These are phyloP conservation scores for Salarias fasciatus DNA, from an alignment of 2,797 vertebrate species.

Conservation along the genomic window DNA sequence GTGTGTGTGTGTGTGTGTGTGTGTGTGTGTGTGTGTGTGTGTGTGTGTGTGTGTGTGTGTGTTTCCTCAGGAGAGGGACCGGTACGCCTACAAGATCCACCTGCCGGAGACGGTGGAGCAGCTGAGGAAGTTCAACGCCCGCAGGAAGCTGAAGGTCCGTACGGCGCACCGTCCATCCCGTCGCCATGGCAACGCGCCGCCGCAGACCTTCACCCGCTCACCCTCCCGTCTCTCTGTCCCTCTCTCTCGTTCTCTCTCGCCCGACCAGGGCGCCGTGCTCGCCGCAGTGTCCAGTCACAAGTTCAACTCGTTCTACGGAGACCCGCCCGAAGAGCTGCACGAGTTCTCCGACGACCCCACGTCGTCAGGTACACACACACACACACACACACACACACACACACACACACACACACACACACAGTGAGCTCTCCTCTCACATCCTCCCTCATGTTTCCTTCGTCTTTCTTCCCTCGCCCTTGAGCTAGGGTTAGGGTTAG, in stretches of 20 bases:
- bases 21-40: too few relatives aligned
- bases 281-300: slow-evolving; percentile 99
- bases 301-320: slow-evolving; percentile 99
- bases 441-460: too few relatives aligned
- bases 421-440: too few relatives aligned
- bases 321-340: slow-evolving; percentile 97
- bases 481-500: too few relatives aligned
- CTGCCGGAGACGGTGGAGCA: slow-evolving; percentile 99
- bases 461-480: too few relatives aligned
- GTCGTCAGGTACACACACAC: slow-evolving; percentile 90
- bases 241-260: background rate
- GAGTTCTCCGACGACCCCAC: slow-evolving; percentile 99
- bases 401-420: too few relatives aligned
- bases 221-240: background rate
- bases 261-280: slow-evolving; percentile 93
- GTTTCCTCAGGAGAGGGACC: slow-evolving; percentile 91
- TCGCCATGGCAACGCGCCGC: too few relatives aligned
- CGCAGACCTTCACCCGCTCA: too few relatives aligned
- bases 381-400: too few relatives aligned
- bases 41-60: too few relatives aligned
- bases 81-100: slow-evolving; percentile 99
- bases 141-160: slow-evolving; percentile 97
- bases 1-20: background rate
- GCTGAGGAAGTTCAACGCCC: slow-evolving; percentile 98
- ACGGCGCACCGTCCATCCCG: too few relatives aligned